Evolutionary conservation across 2,888 invertebrate species (phyloP).

Genomic region (Rotaria sp.): DNA sequence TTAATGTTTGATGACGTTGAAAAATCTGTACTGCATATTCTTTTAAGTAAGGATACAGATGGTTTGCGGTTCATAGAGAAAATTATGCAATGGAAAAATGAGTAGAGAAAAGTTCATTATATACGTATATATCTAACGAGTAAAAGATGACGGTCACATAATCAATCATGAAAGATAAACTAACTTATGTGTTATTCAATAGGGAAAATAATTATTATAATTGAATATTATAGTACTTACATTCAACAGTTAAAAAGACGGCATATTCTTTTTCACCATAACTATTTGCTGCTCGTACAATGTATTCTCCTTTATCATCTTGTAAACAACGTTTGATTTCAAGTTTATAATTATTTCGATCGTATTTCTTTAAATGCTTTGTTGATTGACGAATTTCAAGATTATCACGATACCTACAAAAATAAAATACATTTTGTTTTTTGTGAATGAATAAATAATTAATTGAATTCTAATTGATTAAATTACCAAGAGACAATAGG

Average conservation of each 20-base stretch:
- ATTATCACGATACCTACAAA: conserved; percentile 44
- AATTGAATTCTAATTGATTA: not conserved
- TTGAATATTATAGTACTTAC: not conserved
- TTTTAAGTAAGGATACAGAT: not conserved
- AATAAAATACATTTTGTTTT: not conserved
- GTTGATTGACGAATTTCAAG: conserved; percentile 33
- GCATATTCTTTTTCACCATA: conserved; percentile 90
- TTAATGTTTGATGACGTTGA: not conserved
- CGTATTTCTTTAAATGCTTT: conserved; percentile 39
- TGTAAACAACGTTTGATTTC: conserved; percentile 36
- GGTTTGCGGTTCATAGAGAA: not conserved
- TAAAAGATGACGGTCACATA: not conserved
- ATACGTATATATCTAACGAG: not conserved
- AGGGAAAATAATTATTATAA: not conserved
- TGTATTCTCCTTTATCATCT: conserved; percentile 92
- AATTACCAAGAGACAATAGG: conserved; percentile 81
- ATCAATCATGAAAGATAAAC: not conserved
- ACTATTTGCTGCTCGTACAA: conserved; percentile 89
- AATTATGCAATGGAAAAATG: not conserved
- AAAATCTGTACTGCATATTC: not conserved
- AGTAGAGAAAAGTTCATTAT: not conserved
- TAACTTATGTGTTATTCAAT: not conserved
- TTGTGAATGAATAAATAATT: not conserved
- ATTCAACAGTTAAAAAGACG: conserved; percentile 89
- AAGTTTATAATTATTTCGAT: conserved; percentile 36